phyloP scores from a whole-genome alignment of 2,797 vertebrate species.

The Pangasius macronema region DNA sequence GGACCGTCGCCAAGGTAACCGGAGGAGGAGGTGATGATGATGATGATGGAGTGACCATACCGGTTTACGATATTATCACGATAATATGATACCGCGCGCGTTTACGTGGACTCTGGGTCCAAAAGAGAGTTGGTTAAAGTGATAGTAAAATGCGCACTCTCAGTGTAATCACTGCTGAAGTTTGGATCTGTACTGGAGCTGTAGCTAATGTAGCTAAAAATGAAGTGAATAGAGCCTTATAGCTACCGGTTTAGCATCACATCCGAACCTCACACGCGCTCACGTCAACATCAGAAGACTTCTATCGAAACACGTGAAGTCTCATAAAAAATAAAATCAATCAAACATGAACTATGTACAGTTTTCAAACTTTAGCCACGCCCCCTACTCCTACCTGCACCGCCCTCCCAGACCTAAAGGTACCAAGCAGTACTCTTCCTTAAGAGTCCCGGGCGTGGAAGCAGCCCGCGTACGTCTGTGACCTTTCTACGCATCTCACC shows the following conservation, averaged over 20 bases:
- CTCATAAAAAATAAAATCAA: neutral
- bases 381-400: neutral
- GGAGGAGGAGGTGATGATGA: constrained; percentile 54
- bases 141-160: neutral
- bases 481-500: neutral
- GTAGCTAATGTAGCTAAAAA: too few relatives aligned
- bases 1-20: constrained; percentile 87
- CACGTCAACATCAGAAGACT: too few relatives aligned
- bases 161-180: neutral
- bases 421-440: neutral
- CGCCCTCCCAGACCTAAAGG: neutral
- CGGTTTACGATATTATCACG: neutral
- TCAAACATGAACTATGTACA: neutral
- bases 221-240: too few relatives aligned
- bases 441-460: too few relatives aligned
- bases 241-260: too few relatives aligned
- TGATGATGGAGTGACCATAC: neutral
- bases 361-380: neutral
- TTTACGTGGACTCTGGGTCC: neutral
- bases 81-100: neutral
- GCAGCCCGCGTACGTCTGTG: neutral
- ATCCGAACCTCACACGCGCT: too few relatives aligned
- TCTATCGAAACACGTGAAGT: too few relatives aligned
- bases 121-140: neutral
- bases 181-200: neutral